Percentiles rank a stretch among this genome's conserved stretches.
These are phyloP conservation scores for Aromia moschata DNA, from an alignment of 2,888 invertebrate species.

Conservation along the genomic window DNA sequence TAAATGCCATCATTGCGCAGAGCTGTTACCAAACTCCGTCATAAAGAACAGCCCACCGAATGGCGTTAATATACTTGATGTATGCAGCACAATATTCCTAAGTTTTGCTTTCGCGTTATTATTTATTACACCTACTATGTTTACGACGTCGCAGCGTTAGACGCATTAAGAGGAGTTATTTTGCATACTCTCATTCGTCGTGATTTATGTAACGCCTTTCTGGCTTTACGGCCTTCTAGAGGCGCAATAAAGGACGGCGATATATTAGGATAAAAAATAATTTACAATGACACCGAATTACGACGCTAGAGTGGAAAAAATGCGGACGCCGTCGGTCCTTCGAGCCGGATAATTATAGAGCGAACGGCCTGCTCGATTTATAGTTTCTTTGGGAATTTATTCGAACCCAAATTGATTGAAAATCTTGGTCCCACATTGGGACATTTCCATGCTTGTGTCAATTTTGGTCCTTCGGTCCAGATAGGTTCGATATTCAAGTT, in stretches of 20 bases:
- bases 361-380: no score
- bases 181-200: constrained; percentile 3
- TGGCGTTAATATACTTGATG: background rate
- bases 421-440: background rate
- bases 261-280: background rate
- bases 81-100: background rate
- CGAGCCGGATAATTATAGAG: no score
- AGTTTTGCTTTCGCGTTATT: constrained; percentile 2
- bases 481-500: background rate
- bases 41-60: background rate
- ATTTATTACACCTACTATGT: constrained; percentile 1
- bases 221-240: background rate
- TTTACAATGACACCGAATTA: background rate
- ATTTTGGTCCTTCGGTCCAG: background rate
- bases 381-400: background rate
- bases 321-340: no score
- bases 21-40: no score
- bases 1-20: no score
- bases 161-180: constrained; percentile 8
- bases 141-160: constrained; percentile 1
- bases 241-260: background rate
- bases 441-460: background rate
- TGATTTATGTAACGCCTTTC: constrained; percentile 7
- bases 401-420: background rate
- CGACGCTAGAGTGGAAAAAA: background rate